Conservation (phyloP, 2,113 vertebrate species). For the Sphaerodactylus townsendi region DNA sequence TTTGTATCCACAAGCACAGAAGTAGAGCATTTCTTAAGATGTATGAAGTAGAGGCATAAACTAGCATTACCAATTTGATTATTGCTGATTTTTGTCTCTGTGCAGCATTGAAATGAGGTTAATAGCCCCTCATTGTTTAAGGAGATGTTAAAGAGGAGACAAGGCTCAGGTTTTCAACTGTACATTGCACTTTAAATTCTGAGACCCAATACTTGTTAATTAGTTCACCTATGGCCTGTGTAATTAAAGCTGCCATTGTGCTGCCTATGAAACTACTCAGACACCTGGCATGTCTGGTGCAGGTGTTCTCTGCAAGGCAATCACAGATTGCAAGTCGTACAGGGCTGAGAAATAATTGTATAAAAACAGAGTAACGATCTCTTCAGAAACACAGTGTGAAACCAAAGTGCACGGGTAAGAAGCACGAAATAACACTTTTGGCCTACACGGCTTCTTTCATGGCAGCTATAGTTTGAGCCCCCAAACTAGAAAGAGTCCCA, state of each 20-base stretch:
- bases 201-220: slow-evolving; percentile 78
- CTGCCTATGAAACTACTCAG: slow-evolving; percentile 72
- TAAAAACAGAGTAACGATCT: slow-evolving; percentile 59
- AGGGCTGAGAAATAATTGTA: slow-evolving; percentile 54
- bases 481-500: neutral
- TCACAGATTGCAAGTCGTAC: slow-evolving; percentile 94
- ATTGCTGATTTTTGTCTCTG: slow-evolving; percentile 81
- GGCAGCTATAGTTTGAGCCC: neutral
- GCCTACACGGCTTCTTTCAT: neutral
- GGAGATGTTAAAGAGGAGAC: slow-evolving; percentile 78
- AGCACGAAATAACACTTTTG: slow-evolving; percentile 29
- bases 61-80: slow-evolving; percentile 58
- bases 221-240: slow-evolving; percentile 70
- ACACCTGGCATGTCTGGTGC: slow-evolving; percentile 79
- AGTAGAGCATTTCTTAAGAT: slow-evolving; percentile 68
- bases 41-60: slow-evolving; percentile 57
- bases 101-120: slow-evolving; percentile 80
- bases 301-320: slow-evolving; percentile 87
- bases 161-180: slow-evolving; percentile 82
- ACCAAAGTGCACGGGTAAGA: slow-evolving; percentile 19
- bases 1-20: slow-evolving; percentile 63
- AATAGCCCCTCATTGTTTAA: slow-evolving; percentile 76
- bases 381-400: slow-evolving; percentile 36
- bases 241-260: slow-evolving; percentile 70
- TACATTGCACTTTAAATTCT: slow-evolving; percentile 90